Percentiles rank a stretch among this genome's conserved stretches.
Conservation (phyloP, 2,113 vertebrate genomes). For the Brachypteracias leptosomus region DNA sequence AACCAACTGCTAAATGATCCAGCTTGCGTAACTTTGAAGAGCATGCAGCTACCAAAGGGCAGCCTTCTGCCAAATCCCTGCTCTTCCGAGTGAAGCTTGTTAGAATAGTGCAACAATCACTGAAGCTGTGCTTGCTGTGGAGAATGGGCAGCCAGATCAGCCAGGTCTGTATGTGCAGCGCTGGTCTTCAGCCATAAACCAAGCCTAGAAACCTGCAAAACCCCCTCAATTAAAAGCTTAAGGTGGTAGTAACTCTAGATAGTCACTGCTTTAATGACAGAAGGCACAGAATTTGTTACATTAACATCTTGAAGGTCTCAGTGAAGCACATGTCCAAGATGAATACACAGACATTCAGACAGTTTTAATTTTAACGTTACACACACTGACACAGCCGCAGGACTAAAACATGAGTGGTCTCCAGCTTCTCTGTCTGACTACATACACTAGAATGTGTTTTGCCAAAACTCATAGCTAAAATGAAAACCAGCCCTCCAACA, state of each 20-base stretch:
- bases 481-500: background rate
- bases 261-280: background rate
- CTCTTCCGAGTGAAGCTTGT: background rate
- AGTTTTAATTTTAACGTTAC: background rate
- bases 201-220: background rate
- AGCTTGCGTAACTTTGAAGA: background rate
- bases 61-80: background rate
- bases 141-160: accelerated
- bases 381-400: background rate
- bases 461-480: conserved; percentile 18
- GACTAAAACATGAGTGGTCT: background rate
- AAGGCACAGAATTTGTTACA: background rate
- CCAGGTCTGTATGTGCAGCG: accelerated
- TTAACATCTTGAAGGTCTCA: background rate
- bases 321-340: background rate
- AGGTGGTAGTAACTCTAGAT: background rate
- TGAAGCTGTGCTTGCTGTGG: accelerated
- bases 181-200: background rate
- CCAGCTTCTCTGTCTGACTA: background rate
- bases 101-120: background rate
- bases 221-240: background rate
- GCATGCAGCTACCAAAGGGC: background rate
- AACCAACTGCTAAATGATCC: accelerated
- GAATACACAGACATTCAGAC: background rate
- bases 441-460: background rate